phyloP scores from a whole-genome alignment of 2,113 vertebrate genomes.

The human region DNA sequence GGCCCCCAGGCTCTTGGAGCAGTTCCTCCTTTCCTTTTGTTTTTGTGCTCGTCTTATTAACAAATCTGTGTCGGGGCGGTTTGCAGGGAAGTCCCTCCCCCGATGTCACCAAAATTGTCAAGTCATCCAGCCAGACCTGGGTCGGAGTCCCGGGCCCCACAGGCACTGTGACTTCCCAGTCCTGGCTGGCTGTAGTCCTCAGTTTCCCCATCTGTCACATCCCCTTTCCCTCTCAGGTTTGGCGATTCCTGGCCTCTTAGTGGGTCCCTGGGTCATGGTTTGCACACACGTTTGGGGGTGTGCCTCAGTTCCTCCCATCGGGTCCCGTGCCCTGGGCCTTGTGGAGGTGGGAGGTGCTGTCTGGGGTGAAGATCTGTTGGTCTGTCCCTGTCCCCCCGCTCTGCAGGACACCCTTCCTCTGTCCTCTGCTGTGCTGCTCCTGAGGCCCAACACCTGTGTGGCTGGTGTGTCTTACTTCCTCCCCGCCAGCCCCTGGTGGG shows the following conservation, averaged over 20 bases:
- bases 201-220: background rate
- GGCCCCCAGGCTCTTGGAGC: fast-evolving
- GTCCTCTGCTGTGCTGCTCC: fast-evolving
- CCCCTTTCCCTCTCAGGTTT: background rate
- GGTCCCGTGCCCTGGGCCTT: fast-evolving
- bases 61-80: fast-evolving
- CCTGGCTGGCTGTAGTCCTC: background rate
- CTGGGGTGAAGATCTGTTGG: too few relatives aligned
- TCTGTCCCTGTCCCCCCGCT: fast-evolving
- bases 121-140: fast-evolving
- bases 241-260: fast-evolving
- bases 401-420: background rate
- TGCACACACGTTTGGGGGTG: fast-evolving
- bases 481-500: fast-evolving
- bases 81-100: fast-evolving
- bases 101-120: fast-evolving
- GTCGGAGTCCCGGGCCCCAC: background rate
- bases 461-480: fast-evolving
- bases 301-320: fast-evolving
- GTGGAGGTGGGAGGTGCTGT: background rate
- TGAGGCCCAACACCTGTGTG: fast-evolving
- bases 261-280: fast-evolving
- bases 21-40: background rate
- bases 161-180: fast-evolving
- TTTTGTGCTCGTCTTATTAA: fast-evolving